A percentile compares a stretch with the other conserved stretches of the same genome.
Conservation (phyloP, 2,113 vertebrate genomes). For the Marcusenius ussheri region DNA sequence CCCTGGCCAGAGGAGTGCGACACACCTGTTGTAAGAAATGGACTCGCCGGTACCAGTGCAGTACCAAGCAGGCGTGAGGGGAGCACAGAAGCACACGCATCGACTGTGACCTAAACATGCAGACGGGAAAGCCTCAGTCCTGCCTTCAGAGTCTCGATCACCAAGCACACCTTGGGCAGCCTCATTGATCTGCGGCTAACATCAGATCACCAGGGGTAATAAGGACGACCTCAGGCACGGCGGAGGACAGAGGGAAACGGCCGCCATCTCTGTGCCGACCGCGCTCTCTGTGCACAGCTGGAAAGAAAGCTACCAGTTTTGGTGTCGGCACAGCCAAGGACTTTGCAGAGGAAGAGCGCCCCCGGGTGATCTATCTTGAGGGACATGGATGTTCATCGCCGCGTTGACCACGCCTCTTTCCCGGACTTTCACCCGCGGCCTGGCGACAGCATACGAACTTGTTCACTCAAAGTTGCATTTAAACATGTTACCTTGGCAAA, state of each 20-base stretch:
- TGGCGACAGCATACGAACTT: neutral
- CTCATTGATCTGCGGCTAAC: neutral
- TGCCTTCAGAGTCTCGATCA: neutral
- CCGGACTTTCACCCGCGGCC: neutral
- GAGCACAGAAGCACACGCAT: neutral
- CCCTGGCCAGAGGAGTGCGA: neutral
- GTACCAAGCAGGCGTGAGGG: constrained; percentile 25
- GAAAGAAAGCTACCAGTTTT: neutral
- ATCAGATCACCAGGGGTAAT: neutral
- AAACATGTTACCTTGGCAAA: neutral
- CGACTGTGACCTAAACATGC: neutral
- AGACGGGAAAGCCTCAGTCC: neutral
- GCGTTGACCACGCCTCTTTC: neutral
- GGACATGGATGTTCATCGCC: neutral
- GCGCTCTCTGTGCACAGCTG: neutral
- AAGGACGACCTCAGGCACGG: no score
- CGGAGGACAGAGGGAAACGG: neutral
- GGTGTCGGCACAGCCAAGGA: neutral
- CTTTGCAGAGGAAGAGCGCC: neutral
- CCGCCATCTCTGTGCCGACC: neutral
- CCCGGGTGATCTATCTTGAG: neutral
- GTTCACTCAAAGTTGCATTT: neutral
- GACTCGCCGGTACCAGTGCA: neutral
- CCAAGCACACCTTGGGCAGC: neutral
- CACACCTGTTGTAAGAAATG: neutral